These are phyloP conservation scores for Drosophila kikkawai DNA, from an alignment of 1,140 invertebrate species.

Conservation along the genomic window DNA sequence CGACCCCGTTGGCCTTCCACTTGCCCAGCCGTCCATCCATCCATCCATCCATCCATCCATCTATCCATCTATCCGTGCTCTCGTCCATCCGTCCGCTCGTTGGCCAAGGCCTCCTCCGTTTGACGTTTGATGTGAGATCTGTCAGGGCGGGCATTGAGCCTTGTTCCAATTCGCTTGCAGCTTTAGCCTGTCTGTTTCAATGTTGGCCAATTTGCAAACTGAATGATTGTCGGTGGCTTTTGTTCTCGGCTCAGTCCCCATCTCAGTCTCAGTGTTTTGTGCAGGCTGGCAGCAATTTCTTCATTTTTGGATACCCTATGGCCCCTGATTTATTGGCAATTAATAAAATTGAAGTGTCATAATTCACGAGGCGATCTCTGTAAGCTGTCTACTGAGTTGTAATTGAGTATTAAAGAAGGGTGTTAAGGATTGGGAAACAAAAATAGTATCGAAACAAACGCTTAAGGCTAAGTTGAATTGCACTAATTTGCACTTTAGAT, in stretches of 20 bases:
- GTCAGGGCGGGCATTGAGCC: constrained; percentile 71
- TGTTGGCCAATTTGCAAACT: constrained; percentile 78
- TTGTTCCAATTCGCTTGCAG: constrained; percentile 71
- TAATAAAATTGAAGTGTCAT: constrained; percentile 84
- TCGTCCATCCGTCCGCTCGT: constrained; percentile 21
- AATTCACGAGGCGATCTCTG: constrained; percentile 54
- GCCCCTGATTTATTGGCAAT: constrained; percentile 82
- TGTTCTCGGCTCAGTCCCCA: constrained; percentile 53
- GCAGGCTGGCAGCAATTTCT: constrained; percentile 46
- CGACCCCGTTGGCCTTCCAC: constrained; percentile 24
- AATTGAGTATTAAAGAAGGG: constrained; percentile 11
- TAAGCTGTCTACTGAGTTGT: constrained; percentile 18
- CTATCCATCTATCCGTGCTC: constrained; percentile 7
- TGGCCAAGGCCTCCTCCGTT: constrained; percentile 69
- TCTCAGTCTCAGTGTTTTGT: background rate
- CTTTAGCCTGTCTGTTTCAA: constrained; percentile 78
- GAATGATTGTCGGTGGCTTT: constrained; percentile 81
- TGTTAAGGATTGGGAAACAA: constrained; percentile 1
- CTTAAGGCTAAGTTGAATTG: background rate
- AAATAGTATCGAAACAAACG: background rate
- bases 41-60: constrained; percentile 6
- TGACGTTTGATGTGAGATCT: constrained; percentile 83
- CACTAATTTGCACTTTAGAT: background rate
- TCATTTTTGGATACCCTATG: constrained; percentile 61
- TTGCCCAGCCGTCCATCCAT: constrained; percentile 11